Base-by-base conservation (phyloP, 2,888 invertebrate species). In the Hylaea fasciaria region DNA sequence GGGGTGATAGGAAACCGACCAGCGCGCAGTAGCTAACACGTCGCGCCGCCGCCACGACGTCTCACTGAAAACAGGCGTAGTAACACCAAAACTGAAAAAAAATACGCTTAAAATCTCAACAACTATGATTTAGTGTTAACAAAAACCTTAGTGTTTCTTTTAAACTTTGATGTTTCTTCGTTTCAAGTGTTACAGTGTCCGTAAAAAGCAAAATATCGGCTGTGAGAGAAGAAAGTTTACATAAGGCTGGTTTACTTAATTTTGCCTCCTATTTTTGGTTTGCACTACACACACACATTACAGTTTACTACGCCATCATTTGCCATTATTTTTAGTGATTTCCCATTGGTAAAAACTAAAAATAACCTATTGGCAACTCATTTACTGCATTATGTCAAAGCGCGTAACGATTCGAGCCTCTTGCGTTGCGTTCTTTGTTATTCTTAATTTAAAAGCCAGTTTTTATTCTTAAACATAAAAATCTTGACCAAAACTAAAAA, bases 301-400 rank as follows among this genome's bases (percentile, higher is more conserved):
- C 61, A n/a, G 74, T 73, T 75, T 70, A n/a, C 58, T 69, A 70
- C 65, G 52, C 60, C 57, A 73, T 72, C 61, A 65, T 43, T 61
- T 50, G 54, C 51, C 52, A 47, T 57, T 61, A 53, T 14, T 44
- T 58, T 53, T 41, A 32, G 3, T 22, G 44, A 9, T 17, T 45
- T 55, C 51, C 44, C 22, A 28, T 14, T 17, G 5, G 46, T 16
- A 22, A 11, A 16, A 45, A 16, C 45, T 14, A 16, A 52, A 59
- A 62, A 64, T 67, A 69, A 52, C 45, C 29, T 12, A 43, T 55
- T 68, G 74, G 70, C 35, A 41, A 17, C 69, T 81, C 73, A 80
- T 80, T n/a, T 76, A 77, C 88, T 88, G 88, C 89, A 88, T 85
- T 88, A 87, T 86, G 88, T 80, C 83, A 82, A 78, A 77, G 72